Evolutionary conservation across 1,140 invertebrate species (phyloP).

Genomic region (Ceratina japonica): DNA sequence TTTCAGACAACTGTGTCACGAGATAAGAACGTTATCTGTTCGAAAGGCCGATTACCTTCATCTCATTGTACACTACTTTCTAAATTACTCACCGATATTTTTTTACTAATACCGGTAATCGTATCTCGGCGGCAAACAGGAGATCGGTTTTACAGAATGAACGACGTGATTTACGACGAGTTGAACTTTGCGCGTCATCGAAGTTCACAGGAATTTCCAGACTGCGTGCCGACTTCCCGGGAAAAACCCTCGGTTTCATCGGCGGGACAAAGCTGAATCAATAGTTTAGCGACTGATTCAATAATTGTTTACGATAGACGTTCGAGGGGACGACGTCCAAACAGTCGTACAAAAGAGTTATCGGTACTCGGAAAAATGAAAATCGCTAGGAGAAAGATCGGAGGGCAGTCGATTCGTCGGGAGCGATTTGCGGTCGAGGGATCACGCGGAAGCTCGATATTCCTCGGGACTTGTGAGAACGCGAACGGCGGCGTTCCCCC

Average conservation of each 20-base stretch:
- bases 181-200: background rate
- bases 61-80: slow-evolving; percentile 7
- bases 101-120: background rate
- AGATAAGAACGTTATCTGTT: background rate
- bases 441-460: slow-evolving; percentile 62
- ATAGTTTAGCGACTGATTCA: background rate
- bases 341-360: no score
- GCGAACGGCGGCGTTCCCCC: slow-evolving; percentile 43
- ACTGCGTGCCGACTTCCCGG: slow-evolving; percentile 2
- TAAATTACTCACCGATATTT: background rate
- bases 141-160: background rate
- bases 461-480: slow-evolving; percentile 56
- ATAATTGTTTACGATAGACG: background rate
- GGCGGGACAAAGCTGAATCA: background rate
- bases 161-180: background rate
- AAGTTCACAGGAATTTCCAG: slow-evolving; percentile 13
- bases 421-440: slow-evolving; percentile 58
- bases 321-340: no score
- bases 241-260: background rate
- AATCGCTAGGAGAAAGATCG: background rate
- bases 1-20: background rate
- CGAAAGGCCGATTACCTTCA: background rate
- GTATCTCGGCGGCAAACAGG: background rate
- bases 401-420: no score
- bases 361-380: background rate